A percentile compares a stretch with the other conserved stretches of the same genome.
Evolutionary conservation across 2,113 vertebrate species (phyloP).

Genomic region (Todiramphus saurophagus): DNA sequence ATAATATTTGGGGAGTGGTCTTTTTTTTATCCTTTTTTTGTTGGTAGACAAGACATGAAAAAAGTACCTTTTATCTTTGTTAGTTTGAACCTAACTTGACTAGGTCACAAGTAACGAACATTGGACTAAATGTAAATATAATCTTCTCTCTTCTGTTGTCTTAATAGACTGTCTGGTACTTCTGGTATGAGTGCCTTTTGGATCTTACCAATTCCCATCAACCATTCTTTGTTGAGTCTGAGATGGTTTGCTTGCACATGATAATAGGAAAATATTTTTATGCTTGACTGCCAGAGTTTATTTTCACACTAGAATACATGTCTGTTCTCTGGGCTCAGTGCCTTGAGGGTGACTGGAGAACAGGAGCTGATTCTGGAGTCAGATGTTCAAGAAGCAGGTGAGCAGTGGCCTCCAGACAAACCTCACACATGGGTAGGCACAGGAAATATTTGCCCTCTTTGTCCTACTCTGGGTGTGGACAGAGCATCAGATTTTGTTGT

Average conservation of each 20-base stretch:
- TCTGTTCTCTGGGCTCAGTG: background rate
- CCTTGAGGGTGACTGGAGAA: background rate
- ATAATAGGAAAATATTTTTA: background rate
- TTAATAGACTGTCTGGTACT: background rate
- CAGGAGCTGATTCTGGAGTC: background rate
- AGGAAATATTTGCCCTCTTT: background rate
- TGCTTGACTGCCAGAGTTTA: background rate
- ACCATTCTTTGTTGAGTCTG: background rate
- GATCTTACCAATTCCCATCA: background rate
- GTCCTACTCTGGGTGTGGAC: fast-evolving
- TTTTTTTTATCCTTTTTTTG: background rate
- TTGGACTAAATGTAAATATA: background rate
- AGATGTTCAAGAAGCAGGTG: background rate
- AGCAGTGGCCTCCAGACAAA: background rate
- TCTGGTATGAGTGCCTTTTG: background rate
- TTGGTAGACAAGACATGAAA: background rate
- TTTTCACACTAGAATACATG: background rate
- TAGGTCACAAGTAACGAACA: background rate
- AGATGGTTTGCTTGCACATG: background rate
- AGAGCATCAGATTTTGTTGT: background rate
- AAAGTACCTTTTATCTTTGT: background rate
- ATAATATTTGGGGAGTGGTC: background rate
- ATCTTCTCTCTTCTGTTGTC: background rate
- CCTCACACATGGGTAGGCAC: background rate
- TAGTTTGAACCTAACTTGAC: background rate